Percentiles rank a stretch among this genome's conserved stretches.
Evolutionary conservation across 2,888 invertebrate species (phyloP).

Genomic region (Ormyrus pomaceus): DNA sequence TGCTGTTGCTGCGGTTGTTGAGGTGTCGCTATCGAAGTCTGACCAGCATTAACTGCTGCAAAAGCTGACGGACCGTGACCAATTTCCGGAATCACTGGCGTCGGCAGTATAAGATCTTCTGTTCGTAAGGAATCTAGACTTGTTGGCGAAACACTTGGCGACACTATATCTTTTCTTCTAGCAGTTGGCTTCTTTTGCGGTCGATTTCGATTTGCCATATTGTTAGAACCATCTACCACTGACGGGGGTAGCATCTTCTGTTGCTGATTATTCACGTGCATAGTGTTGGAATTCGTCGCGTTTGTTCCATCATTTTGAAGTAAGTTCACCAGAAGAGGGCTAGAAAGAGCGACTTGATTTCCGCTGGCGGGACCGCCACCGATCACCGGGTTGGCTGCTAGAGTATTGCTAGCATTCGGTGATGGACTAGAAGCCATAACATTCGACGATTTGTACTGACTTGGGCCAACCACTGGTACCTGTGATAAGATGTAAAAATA

Average conservation of each 20-base stretch:
- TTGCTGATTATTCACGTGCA: constrained; percentile 57
- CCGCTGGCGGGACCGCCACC: constrained; percentile 55
- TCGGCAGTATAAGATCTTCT: constrained; percentile 70
- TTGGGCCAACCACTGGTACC: constrained; percentile 69
- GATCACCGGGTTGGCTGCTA: constrained; percentile 58
- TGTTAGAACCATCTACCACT: constrained; percentile 66
- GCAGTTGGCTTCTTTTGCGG: constrained; percentile 72
- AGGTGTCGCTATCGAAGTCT: constrained; percentile 69
- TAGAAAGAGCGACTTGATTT: constrained; percentile 85
- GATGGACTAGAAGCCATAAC: constrained; percentile 70
- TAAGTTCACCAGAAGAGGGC: constrained; percentile 93
- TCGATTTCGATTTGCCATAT: constrained; percentile 66
- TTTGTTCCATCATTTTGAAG: constrained; percentile 87
- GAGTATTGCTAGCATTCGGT: constrained; percentile 63
- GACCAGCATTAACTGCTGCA: constrained; percentile 69
- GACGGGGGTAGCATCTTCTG: constrained; percentile 73
- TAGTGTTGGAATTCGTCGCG: constrained; percentile 14
- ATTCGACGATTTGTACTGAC: constrained; percentile 68
- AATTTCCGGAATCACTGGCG: constrained; percentile 62
- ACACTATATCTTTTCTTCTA: constrained; percentile 71
- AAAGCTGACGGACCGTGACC: constrained; percentile 70
- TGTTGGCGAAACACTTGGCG: constrained; percentile 71
- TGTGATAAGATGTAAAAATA: constrained; percentile 48
- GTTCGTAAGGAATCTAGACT: constrained; percentile 71
- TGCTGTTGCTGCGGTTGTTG: constrained; percentile 57